Evolutionary conservation across 2,888 invertebrate genomes (phyloP).

Genomic region (Leptopilina myrica): DNA sequence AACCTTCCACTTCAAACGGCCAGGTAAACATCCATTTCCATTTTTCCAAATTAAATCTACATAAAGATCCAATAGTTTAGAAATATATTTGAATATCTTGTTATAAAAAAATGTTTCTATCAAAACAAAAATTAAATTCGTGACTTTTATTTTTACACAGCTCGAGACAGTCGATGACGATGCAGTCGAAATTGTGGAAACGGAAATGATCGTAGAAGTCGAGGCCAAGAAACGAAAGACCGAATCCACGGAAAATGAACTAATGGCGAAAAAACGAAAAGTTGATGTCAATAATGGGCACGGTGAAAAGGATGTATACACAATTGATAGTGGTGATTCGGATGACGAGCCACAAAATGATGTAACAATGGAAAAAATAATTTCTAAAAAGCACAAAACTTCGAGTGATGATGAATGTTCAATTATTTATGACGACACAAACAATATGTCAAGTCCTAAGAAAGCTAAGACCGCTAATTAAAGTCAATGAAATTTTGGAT

Average conservation of each 20-base stretch:
- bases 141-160: constrained; percentile 49
- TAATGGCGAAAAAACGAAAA: constrained; percentile 44
- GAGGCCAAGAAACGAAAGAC: constrained; percentile 70
- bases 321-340: constrained; percentile 59
- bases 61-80: no score
- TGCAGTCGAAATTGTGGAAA: constrained; percentile 59
- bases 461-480: constrained; percentile 10
- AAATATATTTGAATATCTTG: not conserved
- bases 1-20: constrained; percentile 72
- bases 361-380: constrained; percentile 40
- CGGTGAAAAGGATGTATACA: constrained; percentile 63
- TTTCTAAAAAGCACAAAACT: constrained; percentile 48
- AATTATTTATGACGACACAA: constrained; percentile 68
- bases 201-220: constrained; percentile 55
- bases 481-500: not conserved
- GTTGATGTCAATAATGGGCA: constrained; percentile 49
- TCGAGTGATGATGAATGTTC: constrained; percentile 65
- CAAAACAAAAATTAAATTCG: not conserved
- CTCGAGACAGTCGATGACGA: constrained; percentile 59
- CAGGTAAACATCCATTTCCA: constrained; percentile 57
- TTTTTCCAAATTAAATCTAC: no score
- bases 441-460: constrained; percentile 18
- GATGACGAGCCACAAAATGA: constrained; percentile 48
- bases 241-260: constrained; percentile 51
- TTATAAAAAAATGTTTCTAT: not conserved